Percentiles rank a stretch among this genome's conserved stretches.
Conservation (phyloP, 1,140 invertebrate species). For the Drosophila navojoa region DNA sequence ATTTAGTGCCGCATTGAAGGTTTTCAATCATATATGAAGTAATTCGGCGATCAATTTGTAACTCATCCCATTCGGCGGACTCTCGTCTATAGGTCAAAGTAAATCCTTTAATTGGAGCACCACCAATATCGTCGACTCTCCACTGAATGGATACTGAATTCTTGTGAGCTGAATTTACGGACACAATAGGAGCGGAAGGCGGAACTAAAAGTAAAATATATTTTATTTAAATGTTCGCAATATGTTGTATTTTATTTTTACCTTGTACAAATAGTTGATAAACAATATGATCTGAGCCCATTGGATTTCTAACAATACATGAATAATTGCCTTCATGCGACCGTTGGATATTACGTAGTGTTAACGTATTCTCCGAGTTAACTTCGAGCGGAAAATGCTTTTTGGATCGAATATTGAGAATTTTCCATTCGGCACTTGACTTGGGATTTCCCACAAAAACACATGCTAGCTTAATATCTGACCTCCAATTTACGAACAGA, state of each 20-base stretch:
- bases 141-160: slow-evolving; percentile 88
- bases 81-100: slow-evolving; percentile 87
- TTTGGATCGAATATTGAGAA: slow-evolving; percentile 64
- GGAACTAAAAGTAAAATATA: slow-evolving; percentile 85
- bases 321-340: slow-evolving; percentile 88
- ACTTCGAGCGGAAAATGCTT: slow-evolving; percentile 83
- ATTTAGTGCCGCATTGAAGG: slow-evolving; percentile 89
- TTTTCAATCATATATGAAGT: slow-evolving; percentile 87
- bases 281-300: slow-evolving; percentile 87
- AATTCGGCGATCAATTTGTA: slow-evolving; percentile 86
- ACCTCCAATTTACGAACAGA: slow-evolving; percentile 85
- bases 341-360: slow-evolving; percentile 85
- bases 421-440: slow-evolving; percentile 85
- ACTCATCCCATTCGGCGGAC: slow-evolving; percentile 87
- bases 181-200: slow-evolving; percentile 87
- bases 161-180: slow-evolving; percentile 87
- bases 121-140: slow-evolving; percentile 87
- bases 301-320: slow-evolving; percentile 86
- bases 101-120: slow-evolving; percentile 87
- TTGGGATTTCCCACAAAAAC: slow-evolving; percentile 86
- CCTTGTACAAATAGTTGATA: slow-evolving; percentile 87
- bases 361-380: slow-evolving; percentile 86
- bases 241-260: slow-evolving; percentile 42
- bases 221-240: neutral
- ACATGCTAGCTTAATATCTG: slow-evolving; percentile 86